Evolutionary conservation across 1,140 invertebrate species (phyloP), one percentile per base, ranked within the genome.

Genomic region (Micrasema longulum): DNA sequence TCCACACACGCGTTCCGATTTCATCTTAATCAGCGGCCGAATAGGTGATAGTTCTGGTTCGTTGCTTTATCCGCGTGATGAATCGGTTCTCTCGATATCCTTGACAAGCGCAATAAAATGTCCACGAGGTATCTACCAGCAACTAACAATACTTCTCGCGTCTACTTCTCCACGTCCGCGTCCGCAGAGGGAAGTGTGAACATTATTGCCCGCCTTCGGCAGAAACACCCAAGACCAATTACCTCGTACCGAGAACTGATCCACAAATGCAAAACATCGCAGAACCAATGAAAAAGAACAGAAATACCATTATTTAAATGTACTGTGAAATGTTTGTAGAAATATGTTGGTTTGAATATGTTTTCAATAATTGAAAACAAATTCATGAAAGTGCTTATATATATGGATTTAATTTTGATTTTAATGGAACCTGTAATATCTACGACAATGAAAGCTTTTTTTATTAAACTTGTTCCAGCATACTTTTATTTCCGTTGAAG

Each of bases 191-290:
- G 26, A 55, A 68, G 65, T 68, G 65, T 68, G 36, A 68, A 68
- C 35, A 68, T 68, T 74, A 71, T 71, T 71, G 53, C 69, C 11
- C n/a, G 64, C 63, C 63, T 31, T 62, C 63, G 36, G 63, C 69
- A 38, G 50, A 65, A 47, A 68, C 68, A 65, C 62, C 68, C 72
- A 62, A 52, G 35, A 70, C 72, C 67, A 74, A 74, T 74, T 74
- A 74, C 63, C 41, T 68, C 57, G 31, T n/a, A 14, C 43, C 20
- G 31, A 55, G 35, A 68, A 26, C n/a, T n/a, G 31, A 66, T 20
- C 63, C 26, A 4, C 26, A 31, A 31, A 2, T 2, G 3, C 7
- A 31, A 31, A 7, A 31, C 26, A 31, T 4, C 26, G 7, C 26
- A 31, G 7, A 31, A 31, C 26, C 26, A 31, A 31, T 14, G 18